Base-by-base conservation (phyloP, 2,888 invertebrate species). In the Calameuta idolon region DNA sequence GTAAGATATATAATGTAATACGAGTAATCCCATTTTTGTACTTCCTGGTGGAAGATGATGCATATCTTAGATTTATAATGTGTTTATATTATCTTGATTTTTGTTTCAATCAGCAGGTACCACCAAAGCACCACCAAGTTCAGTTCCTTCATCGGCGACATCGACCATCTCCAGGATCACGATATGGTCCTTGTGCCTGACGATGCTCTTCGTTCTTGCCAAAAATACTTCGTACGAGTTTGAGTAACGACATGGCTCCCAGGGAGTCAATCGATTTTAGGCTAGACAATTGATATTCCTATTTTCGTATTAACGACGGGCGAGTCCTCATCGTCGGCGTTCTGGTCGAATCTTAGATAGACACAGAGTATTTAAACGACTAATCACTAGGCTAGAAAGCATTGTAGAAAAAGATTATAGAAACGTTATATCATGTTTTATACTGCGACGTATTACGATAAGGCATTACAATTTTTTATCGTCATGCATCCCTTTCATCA, bases 111-210 rank as follows among this genome's bases (percentile, higher is more conserved):
- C 4, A 83, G 80, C 75, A 12, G 83, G 78, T 31, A 77, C 81
- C 30, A 84, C 83, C 34, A 84, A 83, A 73, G 81, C 74, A 40
- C 80, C 83, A 69, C 77, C 84, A 73, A 80, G 73, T 69, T 74
- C n/a, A 77, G 80, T 75, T 77, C 83, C 12, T 80, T 82, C 71
- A 12, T 34, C 23, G 55, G 55, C 55, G 55, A 71, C 71, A 12
- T 12, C 71, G 9, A 12, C 31, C 0, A 31, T 31, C 71, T 30
- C 71, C 71, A 12, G 34, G 77, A 74, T 69, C 33, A 33, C 71
- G 5, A 71, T 31, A 5, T 15, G 71, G 71, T 34, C 15, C 33
- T 34, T 71, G 31, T 34, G 11, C 71, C 71, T 71, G 71, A 71
- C 31, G 31, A 4, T 71, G 31, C 71, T 71, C 23, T 9, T 71